These are phyloP conservation scores for Syrrhaptes paradoxus DNA, from an alignment of 2,113 vertebrate species.

Conservation along the genomic window DNA sequence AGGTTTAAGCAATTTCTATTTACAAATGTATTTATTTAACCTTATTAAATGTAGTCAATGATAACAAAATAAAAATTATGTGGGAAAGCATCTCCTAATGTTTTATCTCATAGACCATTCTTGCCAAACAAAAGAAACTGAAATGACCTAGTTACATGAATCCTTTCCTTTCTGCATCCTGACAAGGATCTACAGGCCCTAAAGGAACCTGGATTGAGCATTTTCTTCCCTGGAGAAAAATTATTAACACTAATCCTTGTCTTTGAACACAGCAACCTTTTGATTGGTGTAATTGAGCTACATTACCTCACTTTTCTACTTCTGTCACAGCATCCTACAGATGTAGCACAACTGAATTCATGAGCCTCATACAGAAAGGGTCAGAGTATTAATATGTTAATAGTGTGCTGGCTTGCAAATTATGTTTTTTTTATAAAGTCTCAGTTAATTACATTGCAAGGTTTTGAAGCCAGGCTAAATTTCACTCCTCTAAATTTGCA, in stretches of 20 bases:
- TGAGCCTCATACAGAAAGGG: slow-evolving; percentile 57
- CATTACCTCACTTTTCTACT: slow-evolving; percentile 54
- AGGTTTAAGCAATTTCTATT: not conserved
- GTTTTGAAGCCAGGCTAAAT: slow-evolving; percentile 44
- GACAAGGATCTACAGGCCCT: slow-evolving; percentile 62
- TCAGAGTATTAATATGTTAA: slow-evolving; percentile 65
- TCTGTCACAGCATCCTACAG: slow-evolving; percentile 24
- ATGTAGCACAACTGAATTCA: slow-evolving; percentile 43
- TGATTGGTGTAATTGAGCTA: slow-evolving; percentile 62
- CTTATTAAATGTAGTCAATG: not conserved
- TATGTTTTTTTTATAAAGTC: slow-evolving; percentile 59
- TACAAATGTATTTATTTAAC: not conserved
- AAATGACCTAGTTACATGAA: slow-evolving; percentile 67
- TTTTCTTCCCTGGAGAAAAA: slow-evolving; percentile 72
- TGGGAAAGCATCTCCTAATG: not conserved
- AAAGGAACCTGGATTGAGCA: slow-evolving; percentile 63
- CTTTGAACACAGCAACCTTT: slow-evolving; percentile 69
- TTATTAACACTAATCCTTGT: slow-evolving; percentile 75
- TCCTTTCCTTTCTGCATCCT: slow-evolving; percentile 44
- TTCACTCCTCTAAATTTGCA: slow-evolving; percentile 49
- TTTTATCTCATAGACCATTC: slow-evolving; percentile 53
- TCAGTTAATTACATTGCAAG: slow-evolving; percentile 61
- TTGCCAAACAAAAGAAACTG: slow-evolving; percentile 57
- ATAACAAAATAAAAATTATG: not conserved
- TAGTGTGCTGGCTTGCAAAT: slow-evolving; percentile 60